Evolutionary conservation across 2,888 invertebrate genomes (phyloP).

Genomic region (Ectemnius lituratus): DNA sequence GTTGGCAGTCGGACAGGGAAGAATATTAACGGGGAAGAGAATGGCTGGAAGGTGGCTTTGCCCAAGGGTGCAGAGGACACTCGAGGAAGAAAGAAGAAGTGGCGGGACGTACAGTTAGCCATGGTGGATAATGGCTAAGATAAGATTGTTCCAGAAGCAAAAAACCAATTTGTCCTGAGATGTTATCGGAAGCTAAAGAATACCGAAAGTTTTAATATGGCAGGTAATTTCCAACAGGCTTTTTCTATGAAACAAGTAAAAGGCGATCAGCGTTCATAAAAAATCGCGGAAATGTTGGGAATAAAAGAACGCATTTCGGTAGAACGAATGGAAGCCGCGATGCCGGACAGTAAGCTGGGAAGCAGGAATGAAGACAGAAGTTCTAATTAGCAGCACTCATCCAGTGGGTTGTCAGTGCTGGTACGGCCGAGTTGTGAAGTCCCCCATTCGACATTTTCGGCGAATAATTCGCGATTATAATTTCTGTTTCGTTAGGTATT

Average conservation of each 20-base stretch:
- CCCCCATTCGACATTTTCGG: not conserved
- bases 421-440: too few species aligned
- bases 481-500: not conserved
- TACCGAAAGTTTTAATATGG: slow-evolving; percentile 28
- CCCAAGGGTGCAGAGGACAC: too few species aligned
- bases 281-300: too few species aligned
- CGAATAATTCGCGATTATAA: slow-evolving; percentile 3
- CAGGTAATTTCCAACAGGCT: too few species aligned
- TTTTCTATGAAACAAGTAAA: too few species aligned
- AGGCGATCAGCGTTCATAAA: too few species aligned
- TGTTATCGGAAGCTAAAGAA: slow-evolving; percentile 72
- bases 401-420: too few species aligned
- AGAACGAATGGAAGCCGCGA: too few species aligned
- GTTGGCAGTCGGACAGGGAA: slow-evolving; percentile 22
- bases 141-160: slow-evolving; percentile 72
- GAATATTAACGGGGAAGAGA: slow-evolving; percentile 33
- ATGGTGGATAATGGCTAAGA: slow-evolving; percentile 69
- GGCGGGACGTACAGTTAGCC: slow-evolving; percentile 29
- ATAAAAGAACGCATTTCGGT: too few species aligned
- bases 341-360: slow-evolving; percentile 20
- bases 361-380: slow-evolving; percentile 24
- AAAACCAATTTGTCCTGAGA: slow-evolving; percentile 72
- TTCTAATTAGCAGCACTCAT: too few species aligned
- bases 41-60: slow-evolving; percentile 42
- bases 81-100: slow-evolving; percentile 20